Percentiles rank a stretch among this genome's conserved stretches.
phyloP scores from a whole-genome alignment of 2,888 invertebrate species.

The Cephus nigrinus region DNA sequence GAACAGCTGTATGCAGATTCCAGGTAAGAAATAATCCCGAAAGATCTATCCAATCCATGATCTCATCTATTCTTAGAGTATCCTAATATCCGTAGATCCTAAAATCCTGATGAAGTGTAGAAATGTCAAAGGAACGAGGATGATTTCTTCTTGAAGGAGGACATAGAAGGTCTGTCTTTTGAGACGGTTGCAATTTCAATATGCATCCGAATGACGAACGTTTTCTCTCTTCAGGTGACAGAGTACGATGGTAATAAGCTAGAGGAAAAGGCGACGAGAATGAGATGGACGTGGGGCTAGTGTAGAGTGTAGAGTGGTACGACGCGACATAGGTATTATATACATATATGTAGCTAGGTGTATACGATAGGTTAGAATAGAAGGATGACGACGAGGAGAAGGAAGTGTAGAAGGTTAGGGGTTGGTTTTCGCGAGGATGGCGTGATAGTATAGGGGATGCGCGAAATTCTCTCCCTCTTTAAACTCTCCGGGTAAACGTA shows the following conservation, averaged over 20 bases:
- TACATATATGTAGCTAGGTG: not conserved
- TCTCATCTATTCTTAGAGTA: not conserved
- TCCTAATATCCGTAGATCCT: not conserved
- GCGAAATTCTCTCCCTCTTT: slow-evolving; percentile 2
- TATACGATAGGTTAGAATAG: not conserved
- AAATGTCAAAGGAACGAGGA: not conserved
- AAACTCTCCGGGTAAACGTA: slow-evolving; percentile 10
- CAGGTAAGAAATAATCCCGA: not conserved
- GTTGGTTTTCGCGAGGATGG: not conserved
- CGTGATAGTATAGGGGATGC: not conserved
- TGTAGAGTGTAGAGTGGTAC: not conserved
- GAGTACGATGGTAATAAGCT: not conserved
- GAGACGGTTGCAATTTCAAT: not conserved
- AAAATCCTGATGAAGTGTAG: not conserved
- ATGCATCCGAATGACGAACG: not conserved
- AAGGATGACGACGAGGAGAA: not conserved
- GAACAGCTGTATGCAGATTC: not conserved
- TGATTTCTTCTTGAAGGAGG: not conserved
- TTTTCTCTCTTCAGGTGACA: not conserved
- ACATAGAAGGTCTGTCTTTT: not conserved
- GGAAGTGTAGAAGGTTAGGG: not conserved
- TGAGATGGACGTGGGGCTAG: not conserved
- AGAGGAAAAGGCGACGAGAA: not conserved
- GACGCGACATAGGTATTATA: not conserved
- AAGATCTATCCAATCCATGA: not conserved